Percentiles rank a stretch among this genome's conserved stretches.
phyloP scores from a whole-genome alignment of 2,113 vertebrate genomes.

The Dasyornis broadbenti region DNA sequence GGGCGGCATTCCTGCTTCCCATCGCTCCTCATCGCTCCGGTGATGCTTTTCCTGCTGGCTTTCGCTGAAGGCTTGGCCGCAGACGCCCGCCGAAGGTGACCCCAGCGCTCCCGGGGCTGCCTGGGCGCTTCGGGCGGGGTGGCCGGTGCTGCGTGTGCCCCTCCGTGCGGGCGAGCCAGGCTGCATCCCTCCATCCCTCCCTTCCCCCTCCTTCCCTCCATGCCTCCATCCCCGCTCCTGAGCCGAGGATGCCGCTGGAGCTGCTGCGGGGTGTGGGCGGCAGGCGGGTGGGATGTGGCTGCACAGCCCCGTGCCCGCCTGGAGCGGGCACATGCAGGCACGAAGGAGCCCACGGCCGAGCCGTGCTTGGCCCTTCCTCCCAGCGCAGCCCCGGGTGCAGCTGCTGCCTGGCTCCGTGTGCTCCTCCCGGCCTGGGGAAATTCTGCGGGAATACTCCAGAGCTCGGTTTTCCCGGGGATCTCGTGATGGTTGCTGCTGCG shows the following conservation, averaged over 20 bases:
- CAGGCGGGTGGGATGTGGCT: background rate
- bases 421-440: background rate
- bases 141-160: background rate
- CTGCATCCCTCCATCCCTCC: background rate
- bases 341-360: background rate
- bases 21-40: background rate
- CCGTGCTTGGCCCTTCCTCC: background rate
- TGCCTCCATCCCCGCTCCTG: background rate
- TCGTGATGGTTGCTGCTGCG: accelerated
- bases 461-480: background rate
- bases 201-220: background rate
- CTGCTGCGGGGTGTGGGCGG: background rate
- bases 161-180: background rate
- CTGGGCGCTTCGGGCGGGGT: background rate
- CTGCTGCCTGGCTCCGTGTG: background rate
- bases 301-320: background rate
- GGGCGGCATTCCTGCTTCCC: background rate
- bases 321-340: background rate
- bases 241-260: background rate
- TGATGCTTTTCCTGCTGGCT: background rate
- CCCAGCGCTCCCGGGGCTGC: background rate
- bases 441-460: background rate
- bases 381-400: background rate
- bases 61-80: background rate
- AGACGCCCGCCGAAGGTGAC: background rate